A percentile compares a stretch with the other conserved stretches of the same genome.
These are phyloP conservation scores for Drymonia ruficornis DNA, from an alignment of 2,888 invertebrate species.

Conservation along the genomic window DNA sequence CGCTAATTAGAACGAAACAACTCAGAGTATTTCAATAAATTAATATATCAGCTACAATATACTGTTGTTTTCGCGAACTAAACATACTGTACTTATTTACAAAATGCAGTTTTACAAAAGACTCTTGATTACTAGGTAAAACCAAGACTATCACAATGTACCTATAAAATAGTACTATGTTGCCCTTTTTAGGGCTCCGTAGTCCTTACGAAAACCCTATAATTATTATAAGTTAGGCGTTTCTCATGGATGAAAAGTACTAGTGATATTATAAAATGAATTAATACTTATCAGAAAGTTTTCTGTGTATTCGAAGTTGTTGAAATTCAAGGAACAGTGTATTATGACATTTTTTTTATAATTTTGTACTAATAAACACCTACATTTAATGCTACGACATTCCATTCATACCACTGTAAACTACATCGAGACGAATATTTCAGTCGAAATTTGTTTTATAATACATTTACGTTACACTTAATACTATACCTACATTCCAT, in stretches of 20 bases:
- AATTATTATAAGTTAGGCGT: not conserved
- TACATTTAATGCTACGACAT: constrained; percentile 70
- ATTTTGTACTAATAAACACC: constrained; percentile 83
- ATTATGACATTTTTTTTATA: constrained; percentile 51
- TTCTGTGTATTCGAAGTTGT: not conserved
- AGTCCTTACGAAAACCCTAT: too few species aligned
- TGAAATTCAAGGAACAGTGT: constrained; percentile 35
- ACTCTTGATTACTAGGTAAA: constrained; percentile 27
- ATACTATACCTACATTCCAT: constrained; percentile 59
- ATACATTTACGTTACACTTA: constrained; percentile 72
- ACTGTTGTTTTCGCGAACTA: constrained; percentile 58
- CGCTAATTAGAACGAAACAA: constrained; percentile 77
- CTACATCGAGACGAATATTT: constrained; percentile 81
- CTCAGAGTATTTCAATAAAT: constrained; percentile 82
- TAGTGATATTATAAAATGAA: not conserved
- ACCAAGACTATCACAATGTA: constrained; percentile 8
- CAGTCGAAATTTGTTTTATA: constrained; percentile 80
- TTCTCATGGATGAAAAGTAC: not conserved
- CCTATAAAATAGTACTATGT: constrained; percentile 16
- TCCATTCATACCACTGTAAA: constrained; percentile 77
- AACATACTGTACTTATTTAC: constrained; percentile 75
- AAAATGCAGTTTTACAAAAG: constrained; percentile 77
- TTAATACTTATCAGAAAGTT: not conserved
- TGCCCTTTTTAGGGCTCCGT: constrained; percentile 16
- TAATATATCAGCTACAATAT: constrained; percentile 70